Evolutionary conservation across 2,888 invertebrate genomes (phyloP), one percentile per base, ranked within the genome.

Genomic region (Dioctria linearis): DNA sequence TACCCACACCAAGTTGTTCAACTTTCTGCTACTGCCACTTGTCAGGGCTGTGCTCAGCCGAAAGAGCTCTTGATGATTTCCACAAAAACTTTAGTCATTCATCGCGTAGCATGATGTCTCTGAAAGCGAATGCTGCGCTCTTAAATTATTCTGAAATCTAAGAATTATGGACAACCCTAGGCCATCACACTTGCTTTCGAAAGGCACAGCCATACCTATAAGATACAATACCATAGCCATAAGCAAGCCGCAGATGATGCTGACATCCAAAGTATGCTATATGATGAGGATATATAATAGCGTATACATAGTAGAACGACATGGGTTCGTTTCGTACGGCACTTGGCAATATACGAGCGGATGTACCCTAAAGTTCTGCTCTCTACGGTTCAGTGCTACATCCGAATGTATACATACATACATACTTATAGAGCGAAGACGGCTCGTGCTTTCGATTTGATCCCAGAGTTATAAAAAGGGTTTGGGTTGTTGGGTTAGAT

Each of bases 181-280:
- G 61, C 69, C 46, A 80, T 80, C 69, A 69, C 69, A 73, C 61
- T 80, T 73, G 80, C 69, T 63, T 49, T 59, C 39, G 69, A 59
- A 69, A 61, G 69, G 51, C 37, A 73, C 40, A 63, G 63, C 54
- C 37, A 73, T 83, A 84, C 73, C 83, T 82, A 83, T 82, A 83
- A 75, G 80, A 83, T 80, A 82, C 80, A 81, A 81, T 82, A 83
- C 82, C 82, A 82, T 81, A 83, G 82, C 83, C 83, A 83, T 84
- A 83, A 83, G 84, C 83, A 84, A 84, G 83, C 84, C 84, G 82
- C 84, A 84, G 84, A 84, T 84, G 84, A 84, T 83, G 82, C 84
- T 84, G 84, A 83, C 84, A 83, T 82, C 82, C 83, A 82, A 83
- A 83, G 83, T 82, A 83, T 81, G 81, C 82, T 82, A 82, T 80